Base-by-base conservation (phyloP, 2,797 vertebrate genomes). In the Schizothorax lantsangensis region DNA sequence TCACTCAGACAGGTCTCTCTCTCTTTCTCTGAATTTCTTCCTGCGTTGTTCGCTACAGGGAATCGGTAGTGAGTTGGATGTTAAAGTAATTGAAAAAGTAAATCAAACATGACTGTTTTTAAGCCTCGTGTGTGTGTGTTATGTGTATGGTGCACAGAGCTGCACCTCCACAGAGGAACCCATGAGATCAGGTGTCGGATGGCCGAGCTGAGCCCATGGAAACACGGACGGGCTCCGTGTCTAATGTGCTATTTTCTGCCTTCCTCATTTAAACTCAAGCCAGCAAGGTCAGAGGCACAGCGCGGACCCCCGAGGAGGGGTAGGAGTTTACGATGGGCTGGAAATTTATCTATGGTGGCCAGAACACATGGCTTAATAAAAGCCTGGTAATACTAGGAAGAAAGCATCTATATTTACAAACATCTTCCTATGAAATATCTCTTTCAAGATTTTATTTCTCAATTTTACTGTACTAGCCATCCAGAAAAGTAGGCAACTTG, bases 131-230 rank as follows among this genome's bases (percentile, higher is more conserved):
- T 81, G 68, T 81, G 68, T 79, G 81, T 54, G 73, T 77, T 84
- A 12, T 84, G 45, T 86, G 79, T 69, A 43, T 38, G 49, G 47
- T 84, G 62, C 26, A 77, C 59, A 83, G 81, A 83, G 83, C 52
- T 73, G 45, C 23, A 36, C 71, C 57, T 85, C 38, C 33, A 33
- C 74, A 54, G 30, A 30, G 36, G 91, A 93, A 94, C 92, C 91
- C 92, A 71, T 73, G 71, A 90, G 93, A 89, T 96, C 94, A 6
- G 89, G 93, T 96, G 95, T 92, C 94, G 89, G 72, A 57, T 49
- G 74, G 88, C 84, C 45, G 54, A 72, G 88, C 90, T 93, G 93
- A 93, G 87, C 91, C 69, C 89, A 90, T 84, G 78, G 88, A 92
- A 91, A 89, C 83, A 87, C 83, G 89, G 88, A 88, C 83, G 59